phyloP scores from a whole-genome alignment of 2,797 vertebrate species.

The Dermochelys coriacea region DNA sequence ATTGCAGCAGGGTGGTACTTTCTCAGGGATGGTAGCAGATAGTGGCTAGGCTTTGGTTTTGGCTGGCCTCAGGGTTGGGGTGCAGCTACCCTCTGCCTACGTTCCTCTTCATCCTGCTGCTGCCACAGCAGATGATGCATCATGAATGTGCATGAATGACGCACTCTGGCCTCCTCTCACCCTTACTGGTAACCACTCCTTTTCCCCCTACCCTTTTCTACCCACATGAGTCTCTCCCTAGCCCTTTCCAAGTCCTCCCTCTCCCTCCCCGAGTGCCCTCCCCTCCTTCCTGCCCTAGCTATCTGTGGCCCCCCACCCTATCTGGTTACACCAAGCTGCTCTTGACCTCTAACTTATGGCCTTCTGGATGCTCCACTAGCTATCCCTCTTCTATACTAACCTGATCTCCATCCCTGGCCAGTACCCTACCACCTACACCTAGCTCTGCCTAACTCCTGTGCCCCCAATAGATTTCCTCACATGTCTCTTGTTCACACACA shows the following conservation, averaged over 20 bases:
- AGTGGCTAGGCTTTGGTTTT: not conserved
- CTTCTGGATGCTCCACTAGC: not conserved
- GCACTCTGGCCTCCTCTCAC: not conserved
- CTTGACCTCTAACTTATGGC: not conserved
- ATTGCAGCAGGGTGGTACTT: not conserved
- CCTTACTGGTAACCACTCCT: no score
- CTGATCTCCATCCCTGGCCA: not conserved
- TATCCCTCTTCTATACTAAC: not conserved
- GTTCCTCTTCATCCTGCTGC: not conserved
- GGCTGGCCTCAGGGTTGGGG: not conserved
- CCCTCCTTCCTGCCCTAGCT: not conserved
- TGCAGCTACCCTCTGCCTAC: not conserved
- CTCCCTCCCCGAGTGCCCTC: not conserved
- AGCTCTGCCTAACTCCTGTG: not conserved
- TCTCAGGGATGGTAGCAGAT: not conserved
- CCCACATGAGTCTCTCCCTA: not conserved
- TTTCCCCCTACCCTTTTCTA: not conserved
- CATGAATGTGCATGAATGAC: not conserved
- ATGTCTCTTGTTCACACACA: not conserved
- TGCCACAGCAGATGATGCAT: not conserved
- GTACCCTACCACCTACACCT: not conserved
- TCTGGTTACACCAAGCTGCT: not conserved
- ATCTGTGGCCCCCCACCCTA: not conserved
- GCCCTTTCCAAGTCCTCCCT: not conserved
- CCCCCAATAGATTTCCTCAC: not conserved